Percentiles rank a stretch among this genome's conserved stretches.
These are phyloP conservation scores for Mionectes macconnelli DNA, from an alignment of 2,113 vertebrate species.

Conservation along the genomic window DNA sequence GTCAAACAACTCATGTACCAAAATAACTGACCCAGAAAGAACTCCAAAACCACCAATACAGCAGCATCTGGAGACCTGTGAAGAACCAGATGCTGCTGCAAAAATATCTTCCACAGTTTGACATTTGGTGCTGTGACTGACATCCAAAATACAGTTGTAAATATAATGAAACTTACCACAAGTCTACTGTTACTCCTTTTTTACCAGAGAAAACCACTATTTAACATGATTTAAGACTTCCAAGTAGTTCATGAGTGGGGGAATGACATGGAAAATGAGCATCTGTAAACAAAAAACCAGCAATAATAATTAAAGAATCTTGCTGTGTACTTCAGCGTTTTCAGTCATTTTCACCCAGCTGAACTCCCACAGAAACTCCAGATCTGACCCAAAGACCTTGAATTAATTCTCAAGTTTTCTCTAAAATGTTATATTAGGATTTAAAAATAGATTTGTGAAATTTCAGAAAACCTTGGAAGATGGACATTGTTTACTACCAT, in stretches of 20 bases:
- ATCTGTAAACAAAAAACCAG: not conserved
- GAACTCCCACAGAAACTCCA: not conserved
- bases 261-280: not conserved
- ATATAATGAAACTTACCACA: not conserved
- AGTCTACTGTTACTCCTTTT: not conserved
- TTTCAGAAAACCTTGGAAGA: not conserved
- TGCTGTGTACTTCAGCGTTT: not conserved
- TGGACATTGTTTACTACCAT: not conserved
- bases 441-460: not conserved
- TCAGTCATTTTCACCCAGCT: not conserved
- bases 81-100: conserved; percentile 18
- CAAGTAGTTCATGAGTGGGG: not conserved
- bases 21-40: conserved; percentile 47
- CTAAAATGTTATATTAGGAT: not conserved
- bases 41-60: conserved; percentile 12
- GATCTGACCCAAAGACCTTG: not conserved
- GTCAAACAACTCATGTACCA: not conserved
- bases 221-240: not conserved
- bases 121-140: not conserved
- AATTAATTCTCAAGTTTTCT: not conserved
- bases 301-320: not conserved
- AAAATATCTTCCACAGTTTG: conserved; percentile 3
- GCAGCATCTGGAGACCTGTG: conserved; percentile 20
- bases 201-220: not conserved
- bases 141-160: conserved; percentile 27